Conservation (phyloP, 2,888 invertebrate genomes). For the Drosophila anomelani region DNA sequence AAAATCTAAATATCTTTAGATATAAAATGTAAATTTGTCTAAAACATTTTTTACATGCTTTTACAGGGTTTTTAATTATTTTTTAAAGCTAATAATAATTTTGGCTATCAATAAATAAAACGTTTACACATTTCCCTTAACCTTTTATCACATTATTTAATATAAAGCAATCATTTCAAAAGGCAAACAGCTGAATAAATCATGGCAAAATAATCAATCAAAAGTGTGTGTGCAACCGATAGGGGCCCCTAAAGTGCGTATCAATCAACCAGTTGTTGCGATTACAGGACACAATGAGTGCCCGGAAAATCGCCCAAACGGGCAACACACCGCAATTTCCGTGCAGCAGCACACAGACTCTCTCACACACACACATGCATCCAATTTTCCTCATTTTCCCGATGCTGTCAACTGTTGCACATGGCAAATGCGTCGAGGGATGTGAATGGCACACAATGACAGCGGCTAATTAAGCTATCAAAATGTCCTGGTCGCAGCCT, state of each 20-base stretch:
- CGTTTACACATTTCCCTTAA: too few species aligned
- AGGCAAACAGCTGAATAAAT: conserved; percentile 17
- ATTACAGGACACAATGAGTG: conserved; percentile 34
- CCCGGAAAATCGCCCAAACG: conserved; percentile 26
- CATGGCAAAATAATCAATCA: conserved; percentile 30
- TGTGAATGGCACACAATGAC: conserved; percentile 26
- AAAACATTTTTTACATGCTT: too few species aligned
- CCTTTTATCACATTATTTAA: too few species aligned
- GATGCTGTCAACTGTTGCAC: conserved; percentile 41
- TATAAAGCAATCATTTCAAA: background rate
- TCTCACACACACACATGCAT: background rate
- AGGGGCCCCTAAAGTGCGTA: conserved; percentile 13
- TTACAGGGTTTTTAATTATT: too few species aligned
- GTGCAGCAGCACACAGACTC: background rate
- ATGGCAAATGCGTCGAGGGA: conserved; percentile 34
- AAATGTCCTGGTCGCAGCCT: conserved; percentile 32
- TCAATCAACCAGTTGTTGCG: conserved; percentile 24
- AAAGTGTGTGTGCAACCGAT: conserved; percentile 17
- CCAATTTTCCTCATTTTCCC: conserved; percentile 24
- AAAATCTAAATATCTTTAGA: background rate
- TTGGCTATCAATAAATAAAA: too few species aligned
- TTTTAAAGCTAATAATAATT: too few species aligned
- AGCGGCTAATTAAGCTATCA: conserved; percentile 51
- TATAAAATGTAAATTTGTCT: background rate
- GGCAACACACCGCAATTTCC: conserved; percentile 36